Conservation (phyloP, 2,797 vertebrate species). For the Propithecus deckenii region DNA sequence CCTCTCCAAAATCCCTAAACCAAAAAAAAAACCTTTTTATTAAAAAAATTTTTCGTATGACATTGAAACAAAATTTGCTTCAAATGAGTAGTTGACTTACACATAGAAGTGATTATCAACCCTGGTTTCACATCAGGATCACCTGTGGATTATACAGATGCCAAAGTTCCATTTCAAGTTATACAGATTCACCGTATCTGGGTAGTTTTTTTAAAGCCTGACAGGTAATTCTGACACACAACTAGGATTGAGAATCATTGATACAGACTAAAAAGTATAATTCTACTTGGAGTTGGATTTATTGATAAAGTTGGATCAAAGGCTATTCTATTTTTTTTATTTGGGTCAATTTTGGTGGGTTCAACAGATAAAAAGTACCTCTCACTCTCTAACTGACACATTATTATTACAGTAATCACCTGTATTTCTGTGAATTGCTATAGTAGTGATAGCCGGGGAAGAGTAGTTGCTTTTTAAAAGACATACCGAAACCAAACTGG, state of each 20-base stretch:
- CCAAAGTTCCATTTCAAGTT: not conserved
- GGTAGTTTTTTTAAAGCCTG: not conserved
- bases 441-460: not conserved
- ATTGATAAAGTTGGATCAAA: not conserved
- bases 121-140: not conserved
- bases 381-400: not conserved
- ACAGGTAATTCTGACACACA: not conserved
- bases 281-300: not conserved
- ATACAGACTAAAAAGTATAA: not conserved
- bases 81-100: not conserved
- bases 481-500: not conserved
- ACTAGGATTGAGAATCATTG: not conserved
- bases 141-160: not conserved
- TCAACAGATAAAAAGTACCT: conserved; percentile 20
- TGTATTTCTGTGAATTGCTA: not conserved
- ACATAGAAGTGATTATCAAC: not conserved
- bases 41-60: not conserved
- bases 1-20: not conserved
- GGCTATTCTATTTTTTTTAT: not conserved
- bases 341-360: not conserved
- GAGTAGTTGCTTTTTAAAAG: not conserved
- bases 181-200: not conserved
- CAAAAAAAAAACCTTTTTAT: not conserved
- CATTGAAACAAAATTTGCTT: not conserved
- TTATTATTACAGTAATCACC: not conserved